These are phyloP conservation scores for Saturnia japonica DNA, from an alignment of 2,888 invertebrate genomes.

Conservation along the genomic window DNA sequence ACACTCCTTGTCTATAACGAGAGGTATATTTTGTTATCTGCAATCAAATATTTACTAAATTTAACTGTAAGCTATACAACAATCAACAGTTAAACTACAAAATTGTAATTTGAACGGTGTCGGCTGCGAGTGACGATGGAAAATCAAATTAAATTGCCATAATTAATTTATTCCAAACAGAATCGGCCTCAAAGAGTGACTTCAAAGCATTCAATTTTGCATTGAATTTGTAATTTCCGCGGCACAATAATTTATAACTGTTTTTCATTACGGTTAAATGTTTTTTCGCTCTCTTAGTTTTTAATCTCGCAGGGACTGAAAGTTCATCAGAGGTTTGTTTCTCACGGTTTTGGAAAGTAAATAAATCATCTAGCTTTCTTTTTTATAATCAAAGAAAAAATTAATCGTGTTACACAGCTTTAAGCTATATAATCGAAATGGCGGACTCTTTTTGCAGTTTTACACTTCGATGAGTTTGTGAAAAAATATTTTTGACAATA, in stretches of 20 bases:
- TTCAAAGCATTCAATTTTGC: slow-evolving; percentile 75
- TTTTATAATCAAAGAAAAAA: slow-evolving; percentile 54
- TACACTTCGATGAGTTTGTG: slow-evolving; percentile 30
- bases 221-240: slow-evolving; percentile 78
- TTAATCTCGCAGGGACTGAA: slow-evolving; percentile 43
- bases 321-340: slow-evolving; percentile 58
- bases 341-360: slow-evolving; percentile 73
- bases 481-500: slow-evolving; percentile 11
- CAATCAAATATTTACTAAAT: slow-evolving; percentile 35
- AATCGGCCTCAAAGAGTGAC: slow-evolving; percentile 67
- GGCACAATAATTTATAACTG: slow-evolving; percentile 80
- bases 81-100: slow-evolving; percentile 51
- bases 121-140: slow-evolving; percentile 59
- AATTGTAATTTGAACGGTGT: slow-evolving; percentile 73
- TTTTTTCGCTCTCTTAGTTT: slow-evolving; percentile 53
- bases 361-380: slow-evolving; percentile 63
- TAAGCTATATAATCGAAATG: slow-evolving; percentile 24
- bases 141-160: slow-evolving; percentile 71
- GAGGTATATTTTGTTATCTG: slow-evolving; percentile 21
- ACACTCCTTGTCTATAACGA: too few relatives aligned
- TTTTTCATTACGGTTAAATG: slow-evolving; percentile 64
- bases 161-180: slow-evolving; percentile 80
- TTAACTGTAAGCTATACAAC: slow-evolving; percentile 45
- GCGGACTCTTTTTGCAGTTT: slow-evolving; percentile 34
- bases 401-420: slow-evolving; percentile 30